These are phyloP conservation scores for Exocentrus adspersus DNA, from an alignment of 2,888 invertebrate genomes.

Conservation along the genomic window DNA sequence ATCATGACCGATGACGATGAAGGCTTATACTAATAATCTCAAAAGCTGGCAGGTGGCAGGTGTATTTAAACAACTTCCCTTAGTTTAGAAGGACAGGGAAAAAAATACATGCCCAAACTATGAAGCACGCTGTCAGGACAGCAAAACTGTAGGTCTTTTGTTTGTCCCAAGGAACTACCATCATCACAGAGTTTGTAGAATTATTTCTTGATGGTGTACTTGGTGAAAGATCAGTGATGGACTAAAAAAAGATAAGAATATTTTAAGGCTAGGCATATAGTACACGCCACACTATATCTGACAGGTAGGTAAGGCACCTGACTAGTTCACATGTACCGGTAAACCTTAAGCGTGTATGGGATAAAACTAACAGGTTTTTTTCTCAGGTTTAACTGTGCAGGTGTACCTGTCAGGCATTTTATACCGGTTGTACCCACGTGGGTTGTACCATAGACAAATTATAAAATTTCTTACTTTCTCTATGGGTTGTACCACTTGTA, in stretches of 20 bases:
- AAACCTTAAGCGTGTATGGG: too few relatives aligned
- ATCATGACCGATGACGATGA: too few relatives aligned
- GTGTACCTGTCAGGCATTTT: too few relatives aligned
- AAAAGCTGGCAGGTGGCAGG: not conserved
- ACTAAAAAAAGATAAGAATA: slow-evolving; percentile 29
- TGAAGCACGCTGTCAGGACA: slow-evolving; percentile 58
- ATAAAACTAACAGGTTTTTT: too few relatives aligned
- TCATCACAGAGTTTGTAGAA: slow-evolving; percentile 26
- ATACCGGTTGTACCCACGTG: too few relatives aligned
- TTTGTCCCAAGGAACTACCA: slow-evolving; percentile 64
- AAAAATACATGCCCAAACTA: slow-evolving; percentile 65
- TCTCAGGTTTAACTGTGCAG: too few relatives aligned
- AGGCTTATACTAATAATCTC: not conserved
- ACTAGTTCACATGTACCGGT: too few relatives aligned
- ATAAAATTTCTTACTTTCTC: too few relatives aligned
- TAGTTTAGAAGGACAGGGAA: slow-evolving; percentile 56
- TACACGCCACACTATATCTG: too few relatives aligned
- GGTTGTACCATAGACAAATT: too few relatives aligned
- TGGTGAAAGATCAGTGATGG: not conserved
- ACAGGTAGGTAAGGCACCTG: too few relatives aligned
- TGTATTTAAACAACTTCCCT: slow-evolving; percentile 21
- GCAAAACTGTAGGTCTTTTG: slow-evolving; percentile 62
- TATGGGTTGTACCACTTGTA: too few relatives aligned
- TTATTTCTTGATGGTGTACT: slow-evolving; percentile 2
- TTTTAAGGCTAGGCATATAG: not conserved